phyloP scores from a whole-genome alignment of 2,888 invertebrate species.

The Crossocerus cetratus region DNA sequence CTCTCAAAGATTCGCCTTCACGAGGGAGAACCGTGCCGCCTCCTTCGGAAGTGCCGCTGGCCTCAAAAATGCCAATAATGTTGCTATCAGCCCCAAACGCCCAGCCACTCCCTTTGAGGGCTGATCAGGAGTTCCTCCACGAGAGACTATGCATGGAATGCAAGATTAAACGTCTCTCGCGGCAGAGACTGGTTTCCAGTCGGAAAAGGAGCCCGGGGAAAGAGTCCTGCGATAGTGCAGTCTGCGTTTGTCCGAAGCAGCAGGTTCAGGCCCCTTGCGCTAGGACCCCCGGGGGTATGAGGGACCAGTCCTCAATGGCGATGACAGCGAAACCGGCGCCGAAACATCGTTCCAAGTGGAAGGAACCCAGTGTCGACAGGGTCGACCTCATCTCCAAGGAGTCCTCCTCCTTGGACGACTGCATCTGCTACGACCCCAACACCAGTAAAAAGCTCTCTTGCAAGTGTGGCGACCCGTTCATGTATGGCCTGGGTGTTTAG shows the following conservation, averaged over 20 bases:
- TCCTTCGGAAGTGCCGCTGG: not conserved
- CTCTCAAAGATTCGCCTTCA: not conserved
- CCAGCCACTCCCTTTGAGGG: not conserved
- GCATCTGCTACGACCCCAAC: conserved; percentile 30
- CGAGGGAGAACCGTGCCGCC: not conserved
- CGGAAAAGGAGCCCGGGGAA: not conserved
- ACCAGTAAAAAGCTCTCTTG: conserved; percentile 19
- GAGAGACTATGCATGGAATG: conserved; percentile 34
- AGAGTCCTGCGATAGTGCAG: not conserved
- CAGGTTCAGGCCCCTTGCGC: conserved; percentile 7
- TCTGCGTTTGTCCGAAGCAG: not conserved
- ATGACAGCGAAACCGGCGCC: conserved; percentile 47
- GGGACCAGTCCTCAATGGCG: conserved; percentile 56
- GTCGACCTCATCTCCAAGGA: not conserved
- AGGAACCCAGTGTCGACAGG: not conserved
- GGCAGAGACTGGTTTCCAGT: not conserved
- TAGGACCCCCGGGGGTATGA: conserved; percentile 34
- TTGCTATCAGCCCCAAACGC: not conserved
- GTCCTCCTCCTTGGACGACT: not conserved
- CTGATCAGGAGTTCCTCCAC: conserved; percentile 1
- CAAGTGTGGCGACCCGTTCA: conserved; percentile 35
- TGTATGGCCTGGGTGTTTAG: conserved; percentile 21
- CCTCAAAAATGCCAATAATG: not conserved
- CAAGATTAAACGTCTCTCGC: conserved; percentile 6
- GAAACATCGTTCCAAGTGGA: not conserved